phyloP scores from a whole-genome alignment of 2,797 vertebrate species.

The Tangara arthus region DNA sequence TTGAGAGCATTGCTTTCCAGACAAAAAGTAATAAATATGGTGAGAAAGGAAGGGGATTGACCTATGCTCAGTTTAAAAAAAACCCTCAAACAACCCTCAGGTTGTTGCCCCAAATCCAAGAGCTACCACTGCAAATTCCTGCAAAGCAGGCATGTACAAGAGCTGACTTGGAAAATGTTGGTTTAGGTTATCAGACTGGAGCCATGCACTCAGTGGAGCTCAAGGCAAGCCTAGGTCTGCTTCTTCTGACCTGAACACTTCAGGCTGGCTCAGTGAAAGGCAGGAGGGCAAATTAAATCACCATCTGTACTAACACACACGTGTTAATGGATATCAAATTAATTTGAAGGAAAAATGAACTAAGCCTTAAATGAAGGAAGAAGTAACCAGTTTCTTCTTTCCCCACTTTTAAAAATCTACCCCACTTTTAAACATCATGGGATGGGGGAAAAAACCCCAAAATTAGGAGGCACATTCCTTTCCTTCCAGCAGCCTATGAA shows the following conservation, averaged over 20 bases:
- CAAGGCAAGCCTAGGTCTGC: background rate
- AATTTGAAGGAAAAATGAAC: background rate
- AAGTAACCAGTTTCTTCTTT: background rate
- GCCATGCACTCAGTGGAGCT: background rate
- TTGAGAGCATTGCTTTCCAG: background rate
- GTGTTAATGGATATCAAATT: fast-evolving
- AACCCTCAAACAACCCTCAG: background rate
- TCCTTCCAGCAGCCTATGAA: background rate
- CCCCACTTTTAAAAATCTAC: background rate
- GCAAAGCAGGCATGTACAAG: background rate
- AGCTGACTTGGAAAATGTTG: background rate
- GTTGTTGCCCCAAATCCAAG: background rate
- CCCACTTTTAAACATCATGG: background rate
- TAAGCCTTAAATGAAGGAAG: background rate
- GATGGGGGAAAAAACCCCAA: fast-evolving
- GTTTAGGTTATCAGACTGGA: background rate
- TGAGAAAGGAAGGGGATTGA: background rate
- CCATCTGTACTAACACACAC: background rate
- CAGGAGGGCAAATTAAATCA: background rate
- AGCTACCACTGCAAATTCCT: background rate
- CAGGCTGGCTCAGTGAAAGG: background rate
- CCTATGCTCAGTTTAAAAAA: background rate
- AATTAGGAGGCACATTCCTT: fast-evolving
- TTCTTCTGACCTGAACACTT: background rate
- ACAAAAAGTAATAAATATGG: background rate